Evolutionary conservation across 2,888 invertebrate species (phyloP).

Genomic region (Cheilosia soror): DNA sequence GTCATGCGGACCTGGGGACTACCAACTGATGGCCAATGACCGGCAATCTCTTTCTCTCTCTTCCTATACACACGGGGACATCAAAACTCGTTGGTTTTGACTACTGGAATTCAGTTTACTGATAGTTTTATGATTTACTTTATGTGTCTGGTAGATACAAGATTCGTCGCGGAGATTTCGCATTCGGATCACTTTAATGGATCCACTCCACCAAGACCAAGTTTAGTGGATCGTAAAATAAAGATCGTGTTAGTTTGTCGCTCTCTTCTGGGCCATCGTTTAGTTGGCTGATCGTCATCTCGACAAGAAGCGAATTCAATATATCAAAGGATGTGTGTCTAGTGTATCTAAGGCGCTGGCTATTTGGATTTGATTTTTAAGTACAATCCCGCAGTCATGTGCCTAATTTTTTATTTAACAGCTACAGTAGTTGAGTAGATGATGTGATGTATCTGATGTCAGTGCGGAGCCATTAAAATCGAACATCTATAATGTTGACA

Average conservation of each 20-base stretch:
- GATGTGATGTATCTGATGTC: no score
- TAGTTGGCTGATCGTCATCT: slow-evolving; percentile 3
- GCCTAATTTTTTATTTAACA: no score
- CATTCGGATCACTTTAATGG: slow-evolving; percentile 47
- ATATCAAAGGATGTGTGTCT: slow-evolving; percentile 25
- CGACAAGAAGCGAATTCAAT: slow-evolving; percentile 7
- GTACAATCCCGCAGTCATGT: slow-evolving; percentile 4
- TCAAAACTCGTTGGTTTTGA: slow-evolving; percentile 42
- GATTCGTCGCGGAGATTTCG: slow-evolving; percentile 57
- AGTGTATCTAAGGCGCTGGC: neutral
- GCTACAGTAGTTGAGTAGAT: no score
- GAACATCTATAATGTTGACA: slow-evolving; percentile 40
- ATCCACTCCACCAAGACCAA: slow-evolving; percentile 13
- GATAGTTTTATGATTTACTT: slow-evolving; percentile 47
- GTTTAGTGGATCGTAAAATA: slow-evolving; percentile 58
- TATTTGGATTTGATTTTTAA: neutral
- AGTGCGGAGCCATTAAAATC: slow-evolving; percentile 24
- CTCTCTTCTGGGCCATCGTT: neutral
- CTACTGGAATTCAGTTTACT: slow-evolving; percentile 70
- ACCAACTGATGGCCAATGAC: slow-evolving; percentile 68
- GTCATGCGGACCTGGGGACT: slow-evolving; percentile 24
- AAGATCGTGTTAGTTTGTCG: slow-evolving; percentile 13
- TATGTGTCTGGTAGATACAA: slow-evolving; percentile 17
- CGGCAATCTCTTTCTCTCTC: slow-evolving; percentile 57
- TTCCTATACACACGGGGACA: slow-evolving; percentile 4